These are phyloP conservation scores for Rynchops niger DNA, from an alignment of 2,113 vertebrate species.

Conservation along the genomic window DNA sequence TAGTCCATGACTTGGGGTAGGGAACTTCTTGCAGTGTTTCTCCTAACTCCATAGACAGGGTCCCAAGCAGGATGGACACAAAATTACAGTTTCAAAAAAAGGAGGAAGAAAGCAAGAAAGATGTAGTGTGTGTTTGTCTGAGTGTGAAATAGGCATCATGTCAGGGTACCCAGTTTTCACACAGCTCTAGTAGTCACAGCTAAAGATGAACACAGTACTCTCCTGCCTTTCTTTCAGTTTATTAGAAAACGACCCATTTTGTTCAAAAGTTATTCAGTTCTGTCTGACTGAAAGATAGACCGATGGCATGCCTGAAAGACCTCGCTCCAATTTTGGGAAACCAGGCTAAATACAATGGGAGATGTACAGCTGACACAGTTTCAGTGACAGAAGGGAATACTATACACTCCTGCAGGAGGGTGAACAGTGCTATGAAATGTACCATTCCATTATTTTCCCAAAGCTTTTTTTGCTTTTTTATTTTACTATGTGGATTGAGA, in stretches of 20 bases:
- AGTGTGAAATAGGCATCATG: background rate
- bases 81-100: background rate
- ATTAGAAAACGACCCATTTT: background rate
- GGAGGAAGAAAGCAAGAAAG: background rate
- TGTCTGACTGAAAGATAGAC: background rate
- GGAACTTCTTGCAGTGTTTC: background rate
- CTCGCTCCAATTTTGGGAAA: background rate
- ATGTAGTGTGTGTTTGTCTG: background rate
- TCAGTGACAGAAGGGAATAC: background rate
- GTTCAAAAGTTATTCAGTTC: background rate
- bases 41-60: background rate
- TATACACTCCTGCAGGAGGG: background rate
- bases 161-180: background rate
- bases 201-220: background rate
- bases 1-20: background rate
- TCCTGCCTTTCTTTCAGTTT: background rate
- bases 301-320: background rate
- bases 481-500: accelerated
- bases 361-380: background rate
- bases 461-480: background rate
- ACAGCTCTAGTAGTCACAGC: background rate
- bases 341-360: background rate
- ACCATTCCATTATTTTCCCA: background rate
- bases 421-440: background rate
- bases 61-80: background rate